phyloP scores from a whole-genome alignment of 2,113 vertebrate species.

The Ondatra zibethicus region DNA sequence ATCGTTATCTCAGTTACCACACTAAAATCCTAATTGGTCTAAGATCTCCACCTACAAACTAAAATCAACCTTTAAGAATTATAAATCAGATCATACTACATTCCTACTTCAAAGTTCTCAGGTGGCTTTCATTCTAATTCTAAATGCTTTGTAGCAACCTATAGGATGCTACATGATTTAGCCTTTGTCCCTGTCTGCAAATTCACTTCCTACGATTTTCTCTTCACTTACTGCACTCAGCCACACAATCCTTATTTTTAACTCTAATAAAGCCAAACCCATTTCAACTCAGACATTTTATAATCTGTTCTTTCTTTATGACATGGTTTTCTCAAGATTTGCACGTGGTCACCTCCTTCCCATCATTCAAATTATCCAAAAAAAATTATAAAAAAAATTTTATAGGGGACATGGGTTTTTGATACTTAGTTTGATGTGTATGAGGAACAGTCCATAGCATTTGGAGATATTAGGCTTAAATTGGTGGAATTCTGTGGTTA shows the following conservation, averaged over 20 bases:
- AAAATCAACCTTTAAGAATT: constrained; percentile 41
- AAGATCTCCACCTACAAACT: background rate
- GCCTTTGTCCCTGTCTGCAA: background rate
- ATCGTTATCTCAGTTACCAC: background rate
- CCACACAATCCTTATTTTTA: constrained; percentile 32
- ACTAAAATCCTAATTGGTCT: constrained; percentile 7
- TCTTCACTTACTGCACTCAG: constrained; percentile 26
- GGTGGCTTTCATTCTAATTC: constrained; percentile 30
- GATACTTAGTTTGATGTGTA: constrained; percentile 12
- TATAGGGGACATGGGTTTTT: constrained; percentile 38
- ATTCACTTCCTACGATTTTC: background rate
- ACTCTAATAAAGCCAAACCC: background rate
- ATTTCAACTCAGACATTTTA: constrained; percentile 15
- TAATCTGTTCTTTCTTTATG: constrained; percentile 31
- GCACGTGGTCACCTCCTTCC: background rate
- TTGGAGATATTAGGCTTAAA: constrained; percentile 31
- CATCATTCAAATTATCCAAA: constrained; percentile 31
- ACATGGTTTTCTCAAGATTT: constrained; percentile 37
- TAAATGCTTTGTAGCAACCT: background rate
- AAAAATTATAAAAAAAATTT: constrained; percentile 2
- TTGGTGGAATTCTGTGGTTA: background rate
- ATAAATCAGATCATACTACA: constrained; percentile 1
- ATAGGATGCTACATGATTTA: background rate
- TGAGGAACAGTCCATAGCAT: background rate
- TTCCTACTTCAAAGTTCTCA: constrained; percentile 2